Conservation (phyloP, 2,888 invertebrate species). For the Lordiphosa andalusiaca region DNA sequence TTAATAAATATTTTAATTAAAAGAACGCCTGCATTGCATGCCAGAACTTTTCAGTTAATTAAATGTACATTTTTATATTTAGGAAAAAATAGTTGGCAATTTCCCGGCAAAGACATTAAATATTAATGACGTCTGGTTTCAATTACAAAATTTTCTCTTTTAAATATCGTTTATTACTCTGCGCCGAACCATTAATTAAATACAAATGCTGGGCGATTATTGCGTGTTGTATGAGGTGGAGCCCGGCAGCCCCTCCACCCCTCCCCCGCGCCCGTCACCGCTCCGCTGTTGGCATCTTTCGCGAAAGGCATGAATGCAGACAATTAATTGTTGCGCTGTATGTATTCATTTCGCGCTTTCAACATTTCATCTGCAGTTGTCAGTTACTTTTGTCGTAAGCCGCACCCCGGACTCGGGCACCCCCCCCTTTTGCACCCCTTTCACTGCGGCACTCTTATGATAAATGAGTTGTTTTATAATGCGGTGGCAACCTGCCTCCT, state of each 20-base stretch:
- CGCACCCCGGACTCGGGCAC: not conserved
- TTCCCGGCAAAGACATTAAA: slow-evolving; percentile 47
- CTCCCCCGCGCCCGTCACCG: too few relatives aligned
- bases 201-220: slow-evolving; percentile 67
- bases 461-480: slow-evolving; percentile 69
- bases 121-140: slow-evolving; percentile 51
- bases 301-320: slow-evolving; percentile 46
- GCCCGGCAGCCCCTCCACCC: slow-evolving; percentile 7
- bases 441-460: slow-evolving; percentile 50
- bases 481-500: slow-evolving; percentile 50
- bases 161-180: slow-evolving; percentile 61
- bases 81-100: slow-evolving; percentile 36
- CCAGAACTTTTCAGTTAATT: slow-evolving; percentile 49
- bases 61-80: slow-evolving; percentile 28
- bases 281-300: slow-evolving; percentile 20
- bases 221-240: slow-evolving; percentile 56
- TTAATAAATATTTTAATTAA: slow-evolving; percentile 67
- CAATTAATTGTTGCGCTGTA: slow-evolving; percentile 69
- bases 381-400: slow-evolving; percentile 59
- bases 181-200: slow-evolving; percentile 68
- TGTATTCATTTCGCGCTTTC: slow-evolving; percentile 73
- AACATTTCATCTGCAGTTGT: slow-evolving; percentile 76
- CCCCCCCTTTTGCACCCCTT: not conserved
- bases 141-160: slow-evolving; percentile 62
- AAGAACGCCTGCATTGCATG: slow-evolving; percentile 38